Conservation (phyloP, 2,888 invertebrate genomes). For the Dynastes grantii region DNA sequence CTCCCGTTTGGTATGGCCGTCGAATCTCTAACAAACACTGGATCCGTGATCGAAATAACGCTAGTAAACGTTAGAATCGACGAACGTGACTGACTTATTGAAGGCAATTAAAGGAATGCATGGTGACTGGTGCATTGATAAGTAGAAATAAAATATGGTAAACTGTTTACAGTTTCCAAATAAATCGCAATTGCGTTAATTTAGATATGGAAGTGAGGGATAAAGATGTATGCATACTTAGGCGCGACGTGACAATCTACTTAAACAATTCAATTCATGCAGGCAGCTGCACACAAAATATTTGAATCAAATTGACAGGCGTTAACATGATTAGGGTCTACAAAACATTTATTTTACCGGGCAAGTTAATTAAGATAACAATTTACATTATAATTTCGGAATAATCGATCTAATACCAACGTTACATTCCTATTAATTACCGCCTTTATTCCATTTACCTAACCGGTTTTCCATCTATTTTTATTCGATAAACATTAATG, state of each 20-base stretch:
- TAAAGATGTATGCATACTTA: too few relatives aligned
- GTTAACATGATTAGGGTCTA: too few relatives aligned
- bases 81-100: conserved; percentile 46
- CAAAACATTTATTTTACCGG: too few relatives aligned
- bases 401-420: not conserved
- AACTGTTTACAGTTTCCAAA: too few relatives aligned
- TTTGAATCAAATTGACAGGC: too few relatives aligned
- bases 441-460: not conserved
- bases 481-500: conserved; percentile 16
- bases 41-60: conserved; percentile 48
- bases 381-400: conserved; percentile 16
- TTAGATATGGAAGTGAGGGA: too few relatives aligned
- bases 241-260: too few relatives aligned
- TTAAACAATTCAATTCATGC: too few relatives aligned
- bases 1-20: not conserved
- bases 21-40: conserved; percentile 38
- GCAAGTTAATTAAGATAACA: not conserved
- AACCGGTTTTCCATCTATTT: conserved; percentile 4
- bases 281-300: too few relatives aligned
- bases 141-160: too few relatives aligned
- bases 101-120: conserved; percentile 45
- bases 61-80: conserved; percentile 40
- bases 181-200: too few relatives aligned
- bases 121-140: not conserved
- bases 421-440: not conserved